These are phyloP conservation scores for Typhlomys cinereus DNA, from an alignment of 2,113 vertebrate species.

Conservation along the genomic window DNA sequence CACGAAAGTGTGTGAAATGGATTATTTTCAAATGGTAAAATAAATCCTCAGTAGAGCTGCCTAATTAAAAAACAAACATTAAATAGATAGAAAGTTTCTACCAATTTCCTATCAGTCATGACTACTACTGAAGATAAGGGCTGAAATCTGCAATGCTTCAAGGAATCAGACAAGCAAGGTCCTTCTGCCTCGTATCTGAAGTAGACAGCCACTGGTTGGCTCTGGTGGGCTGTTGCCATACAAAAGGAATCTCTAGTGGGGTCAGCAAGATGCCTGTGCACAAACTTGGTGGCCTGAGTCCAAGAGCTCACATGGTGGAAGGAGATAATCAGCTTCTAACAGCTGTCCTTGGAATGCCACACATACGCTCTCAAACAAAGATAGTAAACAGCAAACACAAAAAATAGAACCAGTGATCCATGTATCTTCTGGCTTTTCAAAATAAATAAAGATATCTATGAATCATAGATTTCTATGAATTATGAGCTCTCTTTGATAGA, in stretches of 20 bases:
- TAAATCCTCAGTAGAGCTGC: neutral
- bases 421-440: constrained; percentile 13
- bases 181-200: neutral
- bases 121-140: neutral
- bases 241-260: no score
- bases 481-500: constrained; percentile 9
- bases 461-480: constrained; percentile 11
- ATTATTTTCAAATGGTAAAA: no score
- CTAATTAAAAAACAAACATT: neutral
- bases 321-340: no score
- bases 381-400: no score
- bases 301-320: no score
- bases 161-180: neutral
- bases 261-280: no score
- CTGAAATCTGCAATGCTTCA: neutral
- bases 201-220: no score
- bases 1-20: neutral
- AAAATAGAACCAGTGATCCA: neutral
- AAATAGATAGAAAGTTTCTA: no score
- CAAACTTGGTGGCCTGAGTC: no score
- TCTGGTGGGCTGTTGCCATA: neutral
- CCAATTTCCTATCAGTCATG: neutral
- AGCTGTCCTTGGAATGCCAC: no score
- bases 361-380: no score
- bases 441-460: neutral